Percentiles rank a stretch among this genome's conserved stretches.
Evolutionary conservation across 1,140 invertebrate genomes (phyloP).

Genomic region (Drepana arcuata): DNA sequence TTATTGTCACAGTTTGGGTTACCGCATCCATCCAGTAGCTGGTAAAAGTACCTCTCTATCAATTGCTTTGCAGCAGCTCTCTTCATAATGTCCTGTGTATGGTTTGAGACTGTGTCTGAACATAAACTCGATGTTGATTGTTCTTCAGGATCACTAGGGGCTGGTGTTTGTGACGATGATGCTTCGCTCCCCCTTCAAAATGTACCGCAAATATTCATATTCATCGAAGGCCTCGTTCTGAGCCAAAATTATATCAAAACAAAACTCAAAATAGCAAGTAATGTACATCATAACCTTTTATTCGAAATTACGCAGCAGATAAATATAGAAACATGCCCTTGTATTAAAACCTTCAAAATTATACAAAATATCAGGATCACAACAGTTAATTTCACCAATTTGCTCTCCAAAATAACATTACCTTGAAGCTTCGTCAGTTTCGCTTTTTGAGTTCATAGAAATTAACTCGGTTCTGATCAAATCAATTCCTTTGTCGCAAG

Average conservation of each 20-base stretch:
- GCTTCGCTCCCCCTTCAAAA: constrained; percentile 61
- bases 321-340: constrained; percentile 6
- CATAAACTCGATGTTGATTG: constrained; percentile 42
- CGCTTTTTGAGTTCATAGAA: constrained; percentile 72
- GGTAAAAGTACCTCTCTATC: constrained; percentile 94
- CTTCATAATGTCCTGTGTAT: constrained; percentile 82
- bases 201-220: background rate
- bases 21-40: constrained; percentile 92
- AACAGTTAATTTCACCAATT: background rate
- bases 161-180: constrained; percentile 59
- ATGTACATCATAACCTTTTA: constrained; percentile 50
- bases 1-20: constrained; percentile 87
- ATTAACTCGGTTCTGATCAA: constrained; percentile 33
- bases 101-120: constrained; percentile 27
- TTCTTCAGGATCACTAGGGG: constrained; percentile 42
- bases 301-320: constrained; percentile 21
- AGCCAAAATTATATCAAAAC: constrained; percentile 23
- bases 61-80: constrained; percentile 88
- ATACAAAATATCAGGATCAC: background rate
- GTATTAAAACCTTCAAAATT: background rate
- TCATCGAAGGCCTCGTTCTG: background rate
- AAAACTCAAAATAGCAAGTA: constrained; percentile 62
- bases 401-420: constrained; percentile 19
- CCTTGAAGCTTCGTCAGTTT: constrained; percentile 72
- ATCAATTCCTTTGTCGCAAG: constrained; percentile 29